Evolutionary conservation across 2,797 vertebrate genomes (phyloP), one percentile per base, ranked within the genome.

Genomic region (Crenuchus spilurus): DNA sequence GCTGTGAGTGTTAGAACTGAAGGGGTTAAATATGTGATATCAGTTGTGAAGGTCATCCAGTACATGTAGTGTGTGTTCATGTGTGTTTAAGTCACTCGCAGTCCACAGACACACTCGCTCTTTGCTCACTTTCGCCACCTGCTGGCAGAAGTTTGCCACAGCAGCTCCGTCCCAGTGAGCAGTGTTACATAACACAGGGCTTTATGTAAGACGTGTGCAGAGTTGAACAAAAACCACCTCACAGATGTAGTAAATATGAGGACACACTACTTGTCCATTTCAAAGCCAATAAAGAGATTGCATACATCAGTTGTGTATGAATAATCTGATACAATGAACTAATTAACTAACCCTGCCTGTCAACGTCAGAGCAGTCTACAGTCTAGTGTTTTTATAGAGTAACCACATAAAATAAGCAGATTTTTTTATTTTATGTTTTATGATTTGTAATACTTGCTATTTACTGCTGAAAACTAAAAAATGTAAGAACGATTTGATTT

Each of bases 91-190:
- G 20, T 20, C 49, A 18, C 24, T 37, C 7, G 16, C 24, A 33
- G 61, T 51, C 24, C 63, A 52, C 2, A 9, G 6, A 28, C 24
- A 58, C 28, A 20, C 58, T 48, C 70, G 57, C 1, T 11, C 44
- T 68, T 8, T 55, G 37, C 70, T 75, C 68, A 63, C 60, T 78
- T 44, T 44, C 33, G 2, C 73, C 80, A 81, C 57, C 80, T 78
- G 69, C 52, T 70, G 80, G 61, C 60, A 14, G n/a, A 52, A 55
- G n/a, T 14, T 7, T 64, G 7, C 8, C 39, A 14, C 33, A 18
- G 51, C 37, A 55, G 28, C 62, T 20, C 48, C 60, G 41, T 22
- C 30, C 22, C 26, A 49, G 6, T 60, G 41, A 33, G 41, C 30
- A 11, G 41, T 72, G 63, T 78, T 78, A 64, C 33, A 41, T 74